Conservation (phyloP, 2,888 invertebrate genomes). For the Scaptomyza reducta region DNA sequence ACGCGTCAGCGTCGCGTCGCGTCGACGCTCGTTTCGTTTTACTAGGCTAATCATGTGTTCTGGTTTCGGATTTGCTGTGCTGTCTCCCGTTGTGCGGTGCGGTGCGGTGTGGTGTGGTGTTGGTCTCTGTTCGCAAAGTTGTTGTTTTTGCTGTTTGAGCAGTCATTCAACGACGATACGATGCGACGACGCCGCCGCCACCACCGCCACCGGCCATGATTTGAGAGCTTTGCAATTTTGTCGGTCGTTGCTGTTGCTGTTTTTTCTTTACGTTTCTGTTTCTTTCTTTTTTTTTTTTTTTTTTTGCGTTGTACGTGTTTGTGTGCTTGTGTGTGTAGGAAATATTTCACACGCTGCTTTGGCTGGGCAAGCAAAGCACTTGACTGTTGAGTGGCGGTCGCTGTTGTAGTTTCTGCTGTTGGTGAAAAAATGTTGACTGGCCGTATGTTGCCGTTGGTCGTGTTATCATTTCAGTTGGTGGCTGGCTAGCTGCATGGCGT, state of each 20-base stretch:
- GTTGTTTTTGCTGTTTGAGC: slow-evolving; percentile 60
- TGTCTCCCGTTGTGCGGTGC: slow-evolving; percentile 42
- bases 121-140: slow-evolving; percentile 9
- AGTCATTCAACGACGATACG: slow-evolving; percentile 75
- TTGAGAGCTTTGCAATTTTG: slow-evolving; percentile 76
- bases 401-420: slow-evolving; percentile 42
- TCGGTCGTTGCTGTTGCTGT: slow-evolving; percentile 56
- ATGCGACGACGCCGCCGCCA: slow-evolving; percentile 21
- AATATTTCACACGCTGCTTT: slow-evolving; percentile 79
- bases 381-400: slow-evolving; percentile 72
- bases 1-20: slow-evolving; percentile 13
- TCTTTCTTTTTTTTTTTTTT: slow-evolving; percentile 22
- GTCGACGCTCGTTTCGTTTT: slow-evolving; percentile 61
- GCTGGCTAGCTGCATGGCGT: slow-evolving; percentile 63
- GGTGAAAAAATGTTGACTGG: slow-evolving; percentile 41
- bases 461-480: slow-evolving; percentile 75
- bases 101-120: background rate
- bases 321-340: slow-evolving; percentile 49
- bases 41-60: slow-evolving; percentile 83
- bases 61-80: slow-evolving; percentile 79
- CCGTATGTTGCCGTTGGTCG: slow-evolving; percentile 69
- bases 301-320: slow-evolving; percentile 19
- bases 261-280: slow-evolving; percentile 39
- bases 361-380: slow-evolving; percentile 72
- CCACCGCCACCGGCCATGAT: slow-evolving; percentile 30